Percentiles rank a stretch among this genome's conserved stretches.
These are phyloP conservation scores for Lagorchestes hirsutus DNA, from an alignment of 2,797 vertebrate genomes.

Conservation along the genomic window DNA sequence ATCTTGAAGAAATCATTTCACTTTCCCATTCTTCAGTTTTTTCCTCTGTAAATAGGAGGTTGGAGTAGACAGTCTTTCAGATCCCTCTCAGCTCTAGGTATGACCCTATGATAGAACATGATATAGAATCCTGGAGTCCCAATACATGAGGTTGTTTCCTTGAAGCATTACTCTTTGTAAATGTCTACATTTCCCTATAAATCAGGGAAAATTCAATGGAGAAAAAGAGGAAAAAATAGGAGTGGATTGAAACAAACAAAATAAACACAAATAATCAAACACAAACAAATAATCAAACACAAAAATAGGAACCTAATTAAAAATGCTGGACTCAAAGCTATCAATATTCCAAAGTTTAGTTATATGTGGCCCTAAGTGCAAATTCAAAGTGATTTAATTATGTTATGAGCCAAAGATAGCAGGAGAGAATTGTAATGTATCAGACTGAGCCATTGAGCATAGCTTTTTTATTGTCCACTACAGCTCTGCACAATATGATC, in stretches of 20 bases:
- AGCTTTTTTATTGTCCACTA: background rate
- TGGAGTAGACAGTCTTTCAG: background rate
- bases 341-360: conserved; percentile 4
- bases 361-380: background rate
- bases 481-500: background rate
- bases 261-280: too few relatives aligned
- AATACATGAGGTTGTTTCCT: background rate
- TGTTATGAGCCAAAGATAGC: background rate
- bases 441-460: background rate
- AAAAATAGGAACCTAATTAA: conserved; percentile 9
- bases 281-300: background rate
- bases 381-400: background rate
- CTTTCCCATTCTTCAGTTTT: background rate
- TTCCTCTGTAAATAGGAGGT: background rate
- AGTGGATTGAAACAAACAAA: background rate
- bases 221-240: background rate
- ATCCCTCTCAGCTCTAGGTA: background rate
- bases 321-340: background rate
- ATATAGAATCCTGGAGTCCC: conserved; percentile 14
- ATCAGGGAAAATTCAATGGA: background rate
- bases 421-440: background rate
- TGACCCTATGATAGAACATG: background rate
- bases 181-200: conserved; percentile 4
- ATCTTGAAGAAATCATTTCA: background rate
- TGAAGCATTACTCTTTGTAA: background rate